Base-by-base conservation (phyloP, 2,888 invertebrate species). In the Mesoligia furuncula region DNA sequence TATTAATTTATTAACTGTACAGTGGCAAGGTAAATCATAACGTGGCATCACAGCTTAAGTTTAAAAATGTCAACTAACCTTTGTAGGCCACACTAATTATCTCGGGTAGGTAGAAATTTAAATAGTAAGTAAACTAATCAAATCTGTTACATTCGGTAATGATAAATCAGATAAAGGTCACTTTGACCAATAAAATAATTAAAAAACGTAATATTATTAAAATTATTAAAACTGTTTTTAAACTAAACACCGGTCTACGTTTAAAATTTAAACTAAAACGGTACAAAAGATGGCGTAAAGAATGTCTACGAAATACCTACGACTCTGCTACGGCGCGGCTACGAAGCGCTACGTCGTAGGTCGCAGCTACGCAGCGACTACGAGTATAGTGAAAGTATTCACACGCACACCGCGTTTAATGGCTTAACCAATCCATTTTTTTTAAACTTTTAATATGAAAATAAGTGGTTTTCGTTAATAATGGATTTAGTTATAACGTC, bases 331-430 rank as follows among this genome's bases (percentile, higher is more conserved):
- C 76, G 57, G 24, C 13, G 11, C 36, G 2, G n/a, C 65, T 76
- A 48, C 74, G 61, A 6, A 0, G 2, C 7, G 27, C 75, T 75
- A 77, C 77, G 77, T 0, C 68, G 77, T 77, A 77, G 77, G 54
- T 6, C 36, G 13, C 2, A 15, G 54, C 45, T 78, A 62, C 70
- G 57, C 36, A 48, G 9, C n/a, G 3, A 0, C 9, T 39, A 1
- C 9, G n/a, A 39, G 0, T 11, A 42, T 42, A 8, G 9, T 1
- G 17, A 78, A 77, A 70, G 36, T 70, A 54, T 62, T 17, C 45
- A 5, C 54, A 75, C 73, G 73, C 73, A 59, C 45, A 17, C 7
- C 72, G 73, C 75, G 62, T 62, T 31, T 27, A 71, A 71, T 74
- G 27, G 48, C 1, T 24, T 0, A 9, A 42, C 31, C 54, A 73